Evolutionary conservation across 2,888 invertebrate species (phyloP), one percentile per base, ranked within the genome.

Genomic region (Leucoptera coffeella): DNA sequence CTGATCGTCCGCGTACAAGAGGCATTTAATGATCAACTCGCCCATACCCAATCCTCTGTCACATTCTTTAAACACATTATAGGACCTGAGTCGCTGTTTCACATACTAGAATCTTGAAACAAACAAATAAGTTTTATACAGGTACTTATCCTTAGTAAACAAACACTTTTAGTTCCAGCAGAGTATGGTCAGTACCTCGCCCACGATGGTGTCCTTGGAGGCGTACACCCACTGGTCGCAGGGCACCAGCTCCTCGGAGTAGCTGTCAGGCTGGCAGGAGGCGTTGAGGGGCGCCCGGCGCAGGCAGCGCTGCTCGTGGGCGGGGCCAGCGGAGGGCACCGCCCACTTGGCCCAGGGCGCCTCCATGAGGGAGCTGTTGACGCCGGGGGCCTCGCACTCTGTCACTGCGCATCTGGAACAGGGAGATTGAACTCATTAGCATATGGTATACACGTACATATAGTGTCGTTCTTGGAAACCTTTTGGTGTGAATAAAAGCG

Each of bases 151-250:
- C n/a, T n/a, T n/a, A n/a, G n/a, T n/a, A n/a, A n/a, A n/a, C n/a
- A n/a, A n/a, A n/a, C n/a, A n/a, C n/a, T n/a, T n/a, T n/a, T n/a
- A n/a, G n/a, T n/a, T n/a, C n/a, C n/a, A n/a, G n/a, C n/a, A n/a
- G 12, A 12, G 23, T 14, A 27, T 21, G 14, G 13, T 4, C 25
- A 35, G 38, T 36, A 73, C 74, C 55, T 73, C 72, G 30, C 53
- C 57, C 3, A 58, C 55, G 20, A 73, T 62, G 6, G 73, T 71
- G 25, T 47, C 45, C 25, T 42, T 45, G 2, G 53, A 49, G 27
- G 55, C 57, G 34, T 56, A 71, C 13, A 69, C 36, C 57, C 61
- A 69, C 9, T 45, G 41, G 27, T 57, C 47, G 34, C 71, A 71
- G 9, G 36, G 33, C 12, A 37, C 28, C 17, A 57, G 38, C 28